These are phyloP conservation scores for Syngnathoides biaculeatus DNA, from an alignment of 2,113 vertebrate species.

Conservation along the genomic window DNA sequence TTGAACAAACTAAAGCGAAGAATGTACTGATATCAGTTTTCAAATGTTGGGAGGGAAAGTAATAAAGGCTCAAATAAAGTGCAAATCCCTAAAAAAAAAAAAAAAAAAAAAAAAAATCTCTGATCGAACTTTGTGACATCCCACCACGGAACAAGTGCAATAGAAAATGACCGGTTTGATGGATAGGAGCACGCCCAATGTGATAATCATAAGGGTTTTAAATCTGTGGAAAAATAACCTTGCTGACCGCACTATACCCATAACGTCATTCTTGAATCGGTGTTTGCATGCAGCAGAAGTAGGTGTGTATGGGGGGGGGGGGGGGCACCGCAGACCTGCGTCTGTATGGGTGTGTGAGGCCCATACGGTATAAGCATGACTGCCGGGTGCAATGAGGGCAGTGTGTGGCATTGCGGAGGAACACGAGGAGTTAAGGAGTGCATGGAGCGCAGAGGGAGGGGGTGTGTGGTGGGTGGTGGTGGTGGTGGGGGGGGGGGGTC, in stretches of 20 bases:
- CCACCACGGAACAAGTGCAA: no score
- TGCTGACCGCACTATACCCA: not conserved
- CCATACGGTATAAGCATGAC: conserved; percentile 54
- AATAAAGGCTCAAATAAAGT: no score
- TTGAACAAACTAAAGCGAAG: no score
- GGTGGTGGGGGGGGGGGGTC: no score
- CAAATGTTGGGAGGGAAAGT: no score
- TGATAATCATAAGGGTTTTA: not conserved
- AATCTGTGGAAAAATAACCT: not conserved
- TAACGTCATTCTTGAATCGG: conserved; percentile 1
- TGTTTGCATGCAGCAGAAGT: conserved; percentile 23
- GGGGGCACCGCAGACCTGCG: conserved; percentile 9
- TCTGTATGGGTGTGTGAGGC: conserved; percentile 9
- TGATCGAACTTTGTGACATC: no score
- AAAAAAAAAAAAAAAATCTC: no score
- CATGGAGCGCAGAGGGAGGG: not conserved
- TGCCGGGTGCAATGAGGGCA: conserved; percentile 46
- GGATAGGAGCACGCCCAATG: not conserved
- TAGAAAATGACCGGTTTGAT: no score
- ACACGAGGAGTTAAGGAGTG: conserved; percentile 33
- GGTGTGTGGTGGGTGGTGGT: no score
- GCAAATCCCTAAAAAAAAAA: no score
- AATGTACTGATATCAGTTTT: no score
- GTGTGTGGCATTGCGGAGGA: conserved; percentile 23
- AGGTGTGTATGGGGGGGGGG: conserved; percentile 27